These are phyloP conservation scores for Melierax canorus DNA, from an alignment of 2,113 vertebrate species.

Conservation along the genomic window DNA sequence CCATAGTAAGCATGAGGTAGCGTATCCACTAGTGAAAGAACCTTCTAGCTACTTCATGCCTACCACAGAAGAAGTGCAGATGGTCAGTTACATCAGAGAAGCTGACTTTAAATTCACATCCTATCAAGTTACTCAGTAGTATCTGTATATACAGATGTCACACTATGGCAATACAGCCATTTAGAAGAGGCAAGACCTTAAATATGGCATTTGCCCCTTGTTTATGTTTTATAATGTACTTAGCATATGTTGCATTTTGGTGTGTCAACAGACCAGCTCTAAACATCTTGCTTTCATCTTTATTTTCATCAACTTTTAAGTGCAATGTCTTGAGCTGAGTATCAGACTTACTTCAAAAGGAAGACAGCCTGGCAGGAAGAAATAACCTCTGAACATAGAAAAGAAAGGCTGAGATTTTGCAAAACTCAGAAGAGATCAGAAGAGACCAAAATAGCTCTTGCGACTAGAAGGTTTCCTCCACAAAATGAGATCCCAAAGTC, in stretches of 20 bases:
- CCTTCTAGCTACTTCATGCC: not conserved
- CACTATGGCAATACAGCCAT: not conserved
- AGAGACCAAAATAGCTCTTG: not conserved
- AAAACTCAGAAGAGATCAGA: not conserved
- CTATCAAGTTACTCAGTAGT: not conserved
- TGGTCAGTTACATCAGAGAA: not conserved
- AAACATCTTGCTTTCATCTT: not conserved
- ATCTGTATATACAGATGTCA: not conserved
- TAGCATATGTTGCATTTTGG: not conserved
- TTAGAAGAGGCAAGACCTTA: not conserved
- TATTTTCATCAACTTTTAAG: not conserved
- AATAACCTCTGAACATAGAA: not conserved
- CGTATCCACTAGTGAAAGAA: not conserved
- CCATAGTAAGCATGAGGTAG: accelerated
- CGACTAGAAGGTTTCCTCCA: not conserved
- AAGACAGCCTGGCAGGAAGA: not conserved
- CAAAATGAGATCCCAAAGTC: not conserved
- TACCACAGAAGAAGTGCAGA: not conserved
- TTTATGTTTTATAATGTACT: not conserved
- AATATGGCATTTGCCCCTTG: not conserved
- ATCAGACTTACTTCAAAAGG: not conserved
- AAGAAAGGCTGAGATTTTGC: not conserved
- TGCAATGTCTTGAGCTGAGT: not conserved
- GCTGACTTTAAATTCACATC: not conserved
- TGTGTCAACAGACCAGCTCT: not conserved